Base-by-base conservation (phyloP, 2,797 vertebrate species). In the Trachops cirrhosus region DNA sequence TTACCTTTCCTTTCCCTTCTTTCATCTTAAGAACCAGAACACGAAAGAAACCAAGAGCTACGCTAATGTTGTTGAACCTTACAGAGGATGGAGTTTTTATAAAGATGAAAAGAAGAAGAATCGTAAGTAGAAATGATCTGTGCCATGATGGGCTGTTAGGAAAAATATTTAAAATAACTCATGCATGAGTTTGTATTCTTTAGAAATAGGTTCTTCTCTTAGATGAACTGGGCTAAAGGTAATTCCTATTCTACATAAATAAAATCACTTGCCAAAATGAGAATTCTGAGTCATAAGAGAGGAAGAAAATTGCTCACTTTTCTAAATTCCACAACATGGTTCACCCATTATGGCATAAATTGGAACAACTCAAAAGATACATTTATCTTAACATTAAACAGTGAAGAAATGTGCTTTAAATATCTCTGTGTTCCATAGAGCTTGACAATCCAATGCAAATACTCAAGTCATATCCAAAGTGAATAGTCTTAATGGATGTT, bases 401-500 rank as follows among this genome's bases (percentile, higher is more conserved):
- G 21, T 80, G 2, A 97, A 84, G 67, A 94, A 73, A 88, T 73
- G 24, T 78, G 57, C 41, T 86, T 95, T 62, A 94, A 93, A 68
- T 82, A 94, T 46, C 62, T 75, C 70, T 89, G 52, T 34, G 59
- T 92, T 85, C 34, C 52, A 91, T 34, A 41, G 1, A 73, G 77
- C 77, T 78, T 93, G 46, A 84, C 93, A 96, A 96, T 48, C 34
- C 48, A 93, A 34, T 67, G 74, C 78, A 97, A 96, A 96, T 88
- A 92, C 24, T 73, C 44, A 94, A 94, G n/a, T 57, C 34, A 92
- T 83, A 87, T 48, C 41, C 78, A 80, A 90, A 22, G 50, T 91
- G 32, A 89, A 93, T 7, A 75, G 78, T 80, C 24, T 75, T 83
- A 80, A 87, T 54, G 22, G 39, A 86, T 73, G 26, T 29, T 86